Evolutionary conservation across 2,797 vertebrate species (phyloP).

Genomic region (Sphenopsis melanotis): DNA sequence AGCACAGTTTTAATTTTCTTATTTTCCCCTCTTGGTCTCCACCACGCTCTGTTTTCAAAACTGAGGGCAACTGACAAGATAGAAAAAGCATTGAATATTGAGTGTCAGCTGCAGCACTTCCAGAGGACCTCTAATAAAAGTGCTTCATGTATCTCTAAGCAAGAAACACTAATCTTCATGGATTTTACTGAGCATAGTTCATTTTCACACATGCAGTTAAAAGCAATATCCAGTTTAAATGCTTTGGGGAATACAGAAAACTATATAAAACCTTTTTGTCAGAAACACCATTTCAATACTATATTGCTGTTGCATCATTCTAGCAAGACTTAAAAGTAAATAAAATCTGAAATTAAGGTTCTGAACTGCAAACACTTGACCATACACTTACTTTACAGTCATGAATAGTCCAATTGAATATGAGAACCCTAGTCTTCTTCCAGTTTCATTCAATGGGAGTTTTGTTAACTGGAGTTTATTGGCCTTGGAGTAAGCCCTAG

Average conservation of each 20-base stretch:
- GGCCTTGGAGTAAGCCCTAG: constrained; percentile 43
- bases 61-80: background rate
- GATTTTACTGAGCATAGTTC: background rate
- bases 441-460: constrained; percentile 26
- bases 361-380: background rate
- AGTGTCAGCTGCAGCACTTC: background rate
- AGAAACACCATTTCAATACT: background rate
- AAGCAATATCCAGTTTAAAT: background rate
- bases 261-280: background rate
- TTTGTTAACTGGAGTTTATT: constrained; percentile 41
- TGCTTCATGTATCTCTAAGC: background rate
- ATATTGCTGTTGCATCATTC: background rate
- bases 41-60: background rate
- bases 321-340: background rate
- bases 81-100: background rate
- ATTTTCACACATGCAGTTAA: background rate
- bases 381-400: background rate
- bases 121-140: background rate
- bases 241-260: background rate
- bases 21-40: background rate
- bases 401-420: constrained; percentile 55
- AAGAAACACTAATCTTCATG: background rate
- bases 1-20: background rate
- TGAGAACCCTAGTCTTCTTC: background rate
- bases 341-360: background rate